A percentile compares a stretch with the other conserved stretches of the same genome.
Conservation (phyloP, 1,140 invertebrate genomes). For the Listronotus bonariensis region DNA sequence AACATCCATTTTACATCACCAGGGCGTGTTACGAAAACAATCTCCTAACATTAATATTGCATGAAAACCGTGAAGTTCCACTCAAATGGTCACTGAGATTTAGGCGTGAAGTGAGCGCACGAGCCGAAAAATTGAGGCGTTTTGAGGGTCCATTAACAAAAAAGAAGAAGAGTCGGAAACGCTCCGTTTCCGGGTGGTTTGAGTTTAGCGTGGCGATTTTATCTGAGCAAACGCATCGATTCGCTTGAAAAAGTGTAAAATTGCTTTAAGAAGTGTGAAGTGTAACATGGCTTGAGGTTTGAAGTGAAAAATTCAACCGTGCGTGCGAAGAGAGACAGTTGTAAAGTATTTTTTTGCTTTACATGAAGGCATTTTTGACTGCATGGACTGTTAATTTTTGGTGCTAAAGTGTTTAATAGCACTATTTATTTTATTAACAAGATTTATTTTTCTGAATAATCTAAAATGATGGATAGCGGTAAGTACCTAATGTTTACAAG, state of each 20-base stretch:
- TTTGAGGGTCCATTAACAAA: slow-evolving; percentile 7
- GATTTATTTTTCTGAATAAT: not conserved
- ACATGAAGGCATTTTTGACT: not conserved
- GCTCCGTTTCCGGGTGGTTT: slow-evolving; percentile 23
- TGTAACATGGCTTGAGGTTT: slow-evolving; percentile 7
- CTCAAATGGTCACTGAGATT: slow-evolving; percentile 46
- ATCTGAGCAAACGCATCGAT: slow-evolving; percentile 32
- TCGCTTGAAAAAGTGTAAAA: slow-evolving; percentile 33
- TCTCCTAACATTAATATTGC: slow-evolving; percentile 34
- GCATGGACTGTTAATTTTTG: not conserved
- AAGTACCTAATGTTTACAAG: not conserved
- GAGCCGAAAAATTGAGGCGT: slow-evolving; percentile 26
- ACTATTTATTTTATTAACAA: too few relatives aligned
- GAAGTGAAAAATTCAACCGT: slow-evolving; percentile 1
- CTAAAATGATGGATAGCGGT: slow-evolving; percentile 10
- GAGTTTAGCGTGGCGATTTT: slow-evolving; percentile 28
- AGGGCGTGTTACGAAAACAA: slow-evolving; percentile 35
- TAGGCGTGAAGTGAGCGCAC: slow-evolving; percentile 30
- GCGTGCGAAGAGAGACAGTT: not conserved
- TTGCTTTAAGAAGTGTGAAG: slow-evolving; percentile 19
- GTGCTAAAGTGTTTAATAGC: not conserved
- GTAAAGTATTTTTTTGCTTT: not conserved
- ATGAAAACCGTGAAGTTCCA: slow-evolving; percentile 41
- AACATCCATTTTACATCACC: slow-evolving; percentile 42
- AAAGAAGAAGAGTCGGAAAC: slow-evolving; percentile 4